Conservation (phyloP, 1,140 invertebrate genomes). For the Ylistrum balloti region DNA sequence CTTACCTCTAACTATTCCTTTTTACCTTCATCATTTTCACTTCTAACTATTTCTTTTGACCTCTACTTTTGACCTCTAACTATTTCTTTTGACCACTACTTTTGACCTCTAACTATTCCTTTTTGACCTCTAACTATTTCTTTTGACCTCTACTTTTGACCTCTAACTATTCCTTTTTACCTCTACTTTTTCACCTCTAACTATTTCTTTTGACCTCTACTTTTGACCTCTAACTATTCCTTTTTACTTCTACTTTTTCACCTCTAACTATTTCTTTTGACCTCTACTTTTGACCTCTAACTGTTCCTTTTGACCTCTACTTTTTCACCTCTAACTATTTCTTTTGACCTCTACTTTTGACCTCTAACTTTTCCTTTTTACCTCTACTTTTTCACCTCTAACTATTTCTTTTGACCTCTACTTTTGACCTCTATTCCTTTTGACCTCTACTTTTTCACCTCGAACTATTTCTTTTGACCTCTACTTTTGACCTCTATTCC, state of each 20-base stretch:
- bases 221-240: neutral
- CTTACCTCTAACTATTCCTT: too few species aligned
- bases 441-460: neutral
- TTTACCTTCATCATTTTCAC: neutral
- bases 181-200: neutral
- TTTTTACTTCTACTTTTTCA: neutral
- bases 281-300: neutral
- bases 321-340: neutral
- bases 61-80: too few species aligned
- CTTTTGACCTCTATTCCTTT: neutral
- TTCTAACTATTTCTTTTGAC: neutral
- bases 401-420: neutral
- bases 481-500: too few species aligned
- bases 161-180: neutral
- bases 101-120: neutral
- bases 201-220: neutral
- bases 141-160: neutral
- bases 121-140: neutral
- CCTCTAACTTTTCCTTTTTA: neutral
- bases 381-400: neutral
- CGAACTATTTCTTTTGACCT: too few species aligned
- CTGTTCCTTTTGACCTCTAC: neutral
- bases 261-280: neutral
- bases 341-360: neutral
- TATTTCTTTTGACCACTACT: too few species aligned